Percentiles rank a stretch among this genome's conserved stretches.
phyloP scores from a whole-genome alignment of 1,140 invertebrate species.

The Heterodera schachtii region DNA sequence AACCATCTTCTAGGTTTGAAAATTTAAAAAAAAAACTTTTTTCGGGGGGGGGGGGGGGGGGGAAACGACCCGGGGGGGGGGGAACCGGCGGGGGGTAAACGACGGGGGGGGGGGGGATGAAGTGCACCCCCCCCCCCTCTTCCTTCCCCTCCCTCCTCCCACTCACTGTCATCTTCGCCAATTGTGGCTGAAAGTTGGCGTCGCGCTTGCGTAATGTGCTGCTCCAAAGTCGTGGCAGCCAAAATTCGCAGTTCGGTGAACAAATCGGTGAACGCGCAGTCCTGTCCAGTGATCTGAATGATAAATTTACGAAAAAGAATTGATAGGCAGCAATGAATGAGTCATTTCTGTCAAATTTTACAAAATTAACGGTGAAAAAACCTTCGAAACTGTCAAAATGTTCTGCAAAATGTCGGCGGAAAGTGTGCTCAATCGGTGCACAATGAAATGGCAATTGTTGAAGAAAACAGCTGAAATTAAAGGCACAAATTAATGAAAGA shows the following conservation, averaged over 20 bases:
- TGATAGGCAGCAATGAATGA: neutral
- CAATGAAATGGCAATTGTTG: constrained; percentile 49
- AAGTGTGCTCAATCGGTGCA: constrained; percentile 36
- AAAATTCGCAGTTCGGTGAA: constrained; percentile 31
- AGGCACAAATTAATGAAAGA: constrained; percentile 1
- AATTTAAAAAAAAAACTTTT: no score
- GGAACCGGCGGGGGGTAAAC: no score
- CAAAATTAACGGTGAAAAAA: constrained; percentile 15
- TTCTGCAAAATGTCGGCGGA: constrained; percentile 20
- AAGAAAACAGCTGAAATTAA: constrained; percentile 50
- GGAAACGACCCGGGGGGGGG: no score
- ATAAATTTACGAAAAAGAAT: neutral
- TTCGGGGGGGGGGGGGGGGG: no score
- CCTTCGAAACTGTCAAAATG: constrained; percentile 25
- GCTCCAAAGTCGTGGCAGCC: constrained; percentile 32
- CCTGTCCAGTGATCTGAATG: constrained; percentile 24
- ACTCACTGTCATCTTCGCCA: constrained; percentile 32
- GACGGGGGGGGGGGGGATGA: no score
- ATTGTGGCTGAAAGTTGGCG: constrained; percentile 40
- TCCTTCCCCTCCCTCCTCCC: neutral
- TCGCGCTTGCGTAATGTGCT: constrained; percentile 30
- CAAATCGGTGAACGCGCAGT: constrained; percentile 32
- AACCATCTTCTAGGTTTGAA: no score
- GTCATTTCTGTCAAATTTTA: constrained; percentile 14
- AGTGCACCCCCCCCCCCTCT: no score